Conservation (phyloP, 2,797 vertebrate genomes). For the Pogoniulus pusillus region DNA sequence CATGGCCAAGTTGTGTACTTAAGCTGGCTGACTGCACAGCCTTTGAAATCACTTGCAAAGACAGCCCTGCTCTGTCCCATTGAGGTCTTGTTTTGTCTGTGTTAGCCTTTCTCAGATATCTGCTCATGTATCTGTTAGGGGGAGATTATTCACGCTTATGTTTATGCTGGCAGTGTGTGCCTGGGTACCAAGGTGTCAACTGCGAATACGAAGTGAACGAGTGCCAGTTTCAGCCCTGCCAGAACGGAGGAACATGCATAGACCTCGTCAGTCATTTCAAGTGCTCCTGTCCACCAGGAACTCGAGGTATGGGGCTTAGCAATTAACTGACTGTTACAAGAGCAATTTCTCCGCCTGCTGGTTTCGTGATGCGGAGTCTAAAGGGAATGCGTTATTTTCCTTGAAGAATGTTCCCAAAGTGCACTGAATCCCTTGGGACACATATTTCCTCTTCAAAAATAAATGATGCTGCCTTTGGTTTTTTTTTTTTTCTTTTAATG, state of each 20-base stretch:
- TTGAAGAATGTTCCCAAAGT: slow-evolving; percentile 58
- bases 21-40: neutral
- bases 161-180: slow-evolving; percentile 81
- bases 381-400: slow-evolving; percentile 17
- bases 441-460: slow-evolving; percentile 59
- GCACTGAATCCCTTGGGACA: slow-evolving; percentile 26
- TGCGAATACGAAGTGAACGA: slow-evolving; percentile 93
- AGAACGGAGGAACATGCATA: slow-evolving; percentile 88
- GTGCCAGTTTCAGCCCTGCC: slow-evolving; percentile 90
- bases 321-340: neutral
- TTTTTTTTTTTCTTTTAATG: neutral
- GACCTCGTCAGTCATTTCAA: slow-evolving; percentile 90
- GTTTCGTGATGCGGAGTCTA: neutral
- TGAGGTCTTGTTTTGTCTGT: neutral
- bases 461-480: neutral
- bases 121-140: neutral
- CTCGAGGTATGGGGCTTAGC: slow-evolving; percentile 79
- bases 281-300: slow-evolving; percentile 90
- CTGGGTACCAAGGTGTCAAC: slow-evolving; percentile 92
- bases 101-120: neutral
- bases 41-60: neutral
- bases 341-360: neutral
- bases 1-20: neutral
- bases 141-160: neutral
- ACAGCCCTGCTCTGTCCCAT: neutral